Percentiles rank a stretch among this genome's conserved stretches.
Conservation (phyloP, 2,888 invertebrate species). For the Phytoseiulus persimilis region DNA sequence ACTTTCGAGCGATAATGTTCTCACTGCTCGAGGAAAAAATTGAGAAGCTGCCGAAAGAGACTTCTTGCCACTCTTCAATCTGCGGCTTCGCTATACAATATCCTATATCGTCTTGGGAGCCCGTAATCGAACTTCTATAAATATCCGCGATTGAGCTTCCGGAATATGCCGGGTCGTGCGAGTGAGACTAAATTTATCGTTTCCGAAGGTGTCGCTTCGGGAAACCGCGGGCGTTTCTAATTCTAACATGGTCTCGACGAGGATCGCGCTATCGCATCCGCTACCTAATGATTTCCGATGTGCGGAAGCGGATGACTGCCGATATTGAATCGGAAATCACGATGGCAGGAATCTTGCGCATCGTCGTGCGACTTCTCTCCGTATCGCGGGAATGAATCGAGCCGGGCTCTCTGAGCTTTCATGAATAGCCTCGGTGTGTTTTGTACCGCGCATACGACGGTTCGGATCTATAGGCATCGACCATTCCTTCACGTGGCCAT, state of each 20-base stretch:
- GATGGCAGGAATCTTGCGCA: neutral
- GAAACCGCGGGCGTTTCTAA: neutral
- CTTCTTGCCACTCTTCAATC: neutral
- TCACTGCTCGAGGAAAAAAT: neutral
- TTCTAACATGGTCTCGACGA: neutral
- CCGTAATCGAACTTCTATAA: neutral
- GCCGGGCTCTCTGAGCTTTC: neutral
- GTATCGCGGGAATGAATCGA: neutral
- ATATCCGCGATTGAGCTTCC: neutral
- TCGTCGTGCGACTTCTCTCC: neutral
- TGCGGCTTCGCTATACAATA: neutral
- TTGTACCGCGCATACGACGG: neutral
- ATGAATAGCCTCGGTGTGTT: neutral
- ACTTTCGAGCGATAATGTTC: neutral
- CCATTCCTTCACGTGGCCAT: constrained; percentile 39
- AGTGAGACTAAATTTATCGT: neutral
- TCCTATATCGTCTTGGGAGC: neutral
- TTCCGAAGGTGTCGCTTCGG: neutral
- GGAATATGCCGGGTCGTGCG: neutral
- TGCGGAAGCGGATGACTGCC: neutral
- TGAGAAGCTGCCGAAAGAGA: neutral
- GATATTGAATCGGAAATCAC: neutral
- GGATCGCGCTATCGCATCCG: neutral
- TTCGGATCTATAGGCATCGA: constrained; percentile 37
- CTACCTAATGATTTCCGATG: neutral